A percentile compares a stretch with the other conserved stretches of the same genome.
These are phyloP conservation scores for Pterocles burchelli DNA, from an alignment of 2,113 vertebrate species.

Conservation along the genomic window DNA sequence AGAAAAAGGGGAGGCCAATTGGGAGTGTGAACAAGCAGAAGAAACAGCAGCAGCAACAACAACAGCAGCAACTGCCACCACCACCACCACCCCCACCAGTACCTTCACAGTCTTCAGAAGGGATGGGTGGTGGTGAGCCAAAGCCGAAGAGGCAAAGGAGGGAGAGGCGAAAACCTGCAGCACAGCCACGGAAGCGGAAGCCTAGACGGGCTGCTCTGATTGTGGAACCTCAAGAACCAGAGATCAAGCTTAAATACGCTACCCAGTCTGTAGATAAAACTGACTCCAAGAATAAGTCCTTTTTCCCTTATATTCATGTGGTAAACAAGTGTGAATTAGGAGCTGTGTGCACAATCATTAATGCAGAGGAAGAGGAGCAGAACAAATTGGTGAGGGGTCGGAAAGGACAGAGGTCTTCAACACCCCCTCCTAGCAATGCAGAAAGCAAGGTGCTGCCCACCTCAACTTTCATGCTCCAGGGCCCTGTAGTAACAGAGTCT, in stretches of 20 bases:
- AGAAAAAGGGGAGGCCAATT: conserved; percentile 96
- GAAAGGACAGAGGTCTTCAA: conserved; percentile 79
- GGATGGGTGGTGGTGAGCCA: conserved; percentile 76
- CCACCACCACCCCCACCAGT: conserved; percentile 53
- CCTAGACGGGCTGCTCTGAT: conserved; percentile 76
- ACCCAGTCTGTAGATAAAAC: conserved; percentile 79
- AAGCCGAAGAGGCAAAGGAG: conserved; percentile 84
- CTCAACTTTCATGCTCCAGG: conserved; percentile 90
- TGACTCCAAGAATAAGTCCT: conserved; percentile 83
- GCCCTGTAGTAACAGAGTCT: conserved; percentile 90
- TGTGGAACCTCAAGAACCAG: conserved; percentile 81
- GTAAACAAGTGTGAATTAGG: conserved; percentile 93
- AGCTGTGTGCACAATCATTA: conserved; percentile 94
- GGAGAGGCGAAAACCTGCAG: conserved; percentile 80
- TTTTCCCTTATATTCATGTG: conserved; percentile 96
- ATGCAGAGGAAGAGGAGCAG: conserved; percentile 91
- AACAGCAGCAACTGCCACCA: neutral
- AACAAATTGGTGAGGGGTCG: conserved; percentile 80
- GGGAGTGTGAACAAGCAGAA: conserved; percentile 98
- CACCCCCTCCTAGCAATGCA: conserved; percentile 78
- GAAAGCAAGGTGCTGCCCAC: conserved; percentile 90
- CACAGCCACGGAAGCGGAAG: conserved; percentile 73
- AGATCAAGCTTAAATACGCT: conserved; percentile 83
- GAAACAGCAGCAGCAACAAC: conserved; percentile 72
- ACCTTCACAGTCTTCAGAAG: conserved; percentile 78